Conservation (phyloP, 2,113 vertebrate species). For the Rhineura floridana region DNA sequence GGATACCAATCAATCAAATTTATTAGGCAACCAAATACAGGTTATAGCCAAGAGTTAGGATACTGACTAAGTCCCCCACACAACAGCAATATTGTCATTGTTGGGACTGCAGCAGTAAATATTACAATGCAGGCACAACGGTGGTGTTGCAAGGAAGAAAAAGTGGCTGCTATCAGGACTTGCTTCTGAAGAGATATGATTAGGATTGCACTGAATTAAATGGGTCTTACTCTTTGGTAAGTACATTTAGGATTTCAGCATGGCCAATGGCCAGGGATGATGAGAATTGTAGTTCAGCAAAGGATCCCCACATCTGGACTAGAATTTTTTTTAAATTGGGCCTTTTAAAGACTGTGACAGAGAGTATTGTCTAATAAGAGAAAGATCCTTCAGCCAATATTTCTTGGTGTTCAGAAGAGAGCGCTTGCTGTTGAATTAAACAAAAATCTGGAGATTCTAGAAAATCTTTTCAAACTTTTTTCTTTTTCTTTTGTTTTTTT, state of each 20-base stretch:
- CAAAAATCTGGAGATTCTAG: conserved; percentile 27
- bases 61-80: background rate
- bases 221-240: background rate
- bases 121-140: background rate
- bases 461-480: conserved; percentile 30
- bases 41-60: background rate
- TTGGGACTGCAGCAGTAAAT: background rate
- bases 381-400: background rate
- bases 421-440: background rate
- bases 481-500: background rate
- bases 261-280: too few relatives aligned
- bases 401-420: background rate
- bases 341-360: background rate
- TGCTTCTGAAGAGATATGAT: background rate
- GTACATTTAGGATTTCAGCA: background rate
- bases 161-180: background rate
- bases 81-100: background rate
- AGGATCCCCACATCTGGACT: too few relatives aligned
- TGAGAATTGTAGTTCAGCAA: too few relatives aligned
- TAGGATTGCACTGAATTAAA: too few relatives aligned
- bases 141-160: background rate
- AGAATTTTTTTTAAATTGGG: background rate
- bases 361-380: background rate
- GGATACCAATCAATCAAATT: too few relatives aligned
- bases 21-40: too few relatives aligned